Evolutionary conservation across 2,888 invertebrate species (phyloP), one percentile per base, ranked within the genome.

Genomic region (Drosophila crucigera): DNA sequence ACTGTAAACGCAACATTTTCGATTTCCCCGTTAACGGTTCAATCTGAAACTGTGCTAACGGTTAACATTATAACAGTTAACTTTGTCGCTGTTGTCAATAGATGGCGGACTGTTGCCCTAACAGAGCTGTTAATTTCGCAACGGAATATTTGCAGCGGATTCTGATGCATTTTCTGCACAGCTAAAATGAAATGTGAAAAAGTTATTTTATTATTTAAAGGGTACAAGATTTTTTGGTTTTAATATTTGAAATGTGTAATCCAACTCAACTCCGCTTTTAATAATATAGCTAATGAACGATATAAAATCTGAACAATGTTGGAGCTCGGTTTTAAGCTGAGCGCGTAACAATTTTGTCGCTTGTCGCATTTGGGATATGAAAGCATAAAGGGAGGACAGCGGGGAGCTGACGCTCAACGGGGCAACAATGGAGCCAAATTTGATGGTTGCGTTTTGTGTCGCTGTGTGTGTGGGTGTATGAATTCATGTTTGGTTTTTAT

Each of bases 1-100:
- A 69, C 47, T 74, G 75, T 67, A 58, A 68, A 52, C 16, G 41
- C 58, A 67, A 82, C 79, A 79, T 62, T 64, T 43, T 43, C 16
- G 35, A 16, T 11, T 54, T 41, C 65, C 65, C 78, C 80, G 62
- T 19, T 61, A 60, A 6, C 79, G 78, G 83, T 64, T 73, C 61
- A 52, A n/a, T 37, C 10, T 30, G 28, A 61, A 76, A 84, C 87
- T 85, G 75, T 85, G 63, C 91, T 85, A 85, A 73, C 91, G 91
- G 89, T 91, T 91, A 85, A 86, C 76, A 73, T 64, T 60, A 73
- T 73, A 73, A 68, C 83, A 78, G 74, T 33, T 60, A 1, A 37
- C 37, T 39, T 56, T 35, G 28, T n/a, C 35, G n/a, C 62, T 74
- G 66, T 55, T 59, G 58, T 30, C 68, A 62, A 60, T 49, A 73